Conservation (phyloP, 2,888 invertebrate species). For the Trichogramma dendrolimi region DNA sequence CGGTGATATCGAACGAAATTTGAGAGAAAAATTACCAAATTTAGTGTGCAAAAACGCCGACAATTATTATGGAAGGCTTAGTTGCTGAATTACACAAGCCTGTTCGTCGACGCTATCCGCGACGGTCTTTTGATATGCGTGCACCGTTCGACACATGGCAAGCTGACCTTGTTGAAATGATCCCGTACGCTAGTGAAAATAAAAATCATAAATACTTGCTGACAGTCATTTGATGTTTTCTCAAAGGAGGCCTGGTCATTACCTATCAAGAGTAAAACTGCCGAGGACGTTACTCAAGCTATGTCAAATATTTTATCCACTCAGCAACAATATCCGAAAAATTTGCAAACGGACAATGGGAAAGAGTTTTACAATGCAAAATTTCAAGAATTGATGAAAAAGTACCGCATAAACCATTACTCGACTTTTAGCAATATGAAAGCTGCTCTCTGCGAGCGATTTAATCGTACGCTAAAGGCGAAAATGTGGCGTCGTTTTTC, state of each 20-base stretch:
- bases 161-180: slow-evolving; percentile 48
- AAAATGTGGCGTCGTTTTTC: slow-evolving; percentile 35
- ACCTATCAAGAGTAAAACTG: slow-evolving; percentile 11
- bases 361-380: slow-evolving; percentile 8
- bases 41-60: too few species aligned
- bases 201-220: slow-evolving; percentile 42
- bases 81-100: slow-evolving; percentile 17
- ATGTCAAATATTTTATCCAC: slow-evolving; percentile 24
- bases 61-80: too few species aligned
- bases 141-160: too few species aligned
- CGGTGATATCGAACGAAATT: too few species aligned
- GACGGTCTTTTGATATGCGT: slow-evolving; percentile 44
- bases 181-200: slow-evolving; percentile 38
- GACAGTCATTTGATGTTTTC: slow-evolving; percentile 47
- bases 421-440: slow-evolving; percentile 33
- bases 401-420: slow-evolving; percentile 22
- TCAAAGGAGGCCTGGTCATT: slow-evolving; percentile 42
- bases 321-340: slow-evolving; percentile 11
- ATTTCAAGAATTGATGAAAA: slow-evolving; percentile 16
- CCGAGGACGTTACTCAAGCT: slow-evolving; percentile 33
- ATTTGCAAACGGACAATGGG: slow-evolving; percentile 1
- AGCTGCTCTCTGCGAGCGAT: slow-evolving; percentile 40
- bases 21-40: too few species aligned
- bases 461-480: slow-evolving; percentile 33
- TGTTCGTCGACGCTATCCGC: slow-evolving; percentile 12